Evolutionary conservation across 2,113 vertebrate species (phyloP).

Genomic region (Amblyopsis rosae): DNA sequence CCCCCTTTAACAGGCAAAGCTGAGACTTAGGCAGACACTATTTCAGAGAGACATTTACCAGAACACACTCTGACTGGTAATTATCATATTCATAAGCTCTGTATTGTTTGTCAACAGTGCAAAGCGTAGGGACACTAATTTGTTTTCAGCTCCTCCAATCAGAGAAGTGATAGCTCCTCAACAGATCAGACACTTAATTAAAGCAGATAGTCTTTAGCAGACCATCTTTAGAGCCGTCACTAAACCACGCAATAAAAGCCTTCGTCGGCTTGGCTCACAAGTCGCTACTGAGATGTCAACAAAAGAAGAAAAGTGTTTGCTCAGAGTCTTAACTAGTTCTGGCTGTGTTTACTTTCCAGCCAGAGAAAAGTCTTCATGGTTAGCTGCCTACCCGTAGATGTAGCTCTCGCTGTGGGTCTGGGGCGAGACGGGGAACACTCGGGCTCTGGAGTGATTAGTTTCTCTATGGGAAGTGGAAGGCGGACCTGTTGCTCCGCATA

Average conservation of each 20-base stretch:
- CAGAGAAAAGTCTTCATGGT: background rate
- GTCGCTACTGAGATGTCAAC: conserved; percentile 7
- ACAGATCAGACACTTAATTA: conserved; percentile 65
- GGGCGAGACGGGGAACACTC: background rate
- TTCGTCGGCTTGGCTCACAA: conserved; percentile 4
- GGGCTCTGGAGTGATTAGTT: conserved; percentile 22
- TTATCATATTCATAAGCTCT: conserved; percentile 53
- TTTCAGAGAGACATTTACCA: conserved; percentile 18
- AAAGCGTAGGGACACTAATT: conserved; percentile 45
- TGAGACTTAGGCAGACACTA: background rate
- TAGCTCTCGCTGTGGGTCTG: too few relatives aligned
- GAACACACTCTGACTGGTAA: background rate
- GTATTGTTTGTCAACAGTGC: conserved; percentile 44
- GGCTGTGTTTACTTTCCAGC: conserved; percentile 1
- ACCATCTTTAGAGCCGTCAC: conserved; percentile 18
- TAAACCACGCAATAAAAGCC: conserved; percentile 43
- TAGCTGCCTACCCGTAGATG: background rate
- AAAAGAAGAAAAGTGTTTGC: conserved; percentile 13
- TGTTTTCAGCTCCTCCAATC: conserved; percentile 40
- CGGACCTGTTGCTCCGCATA: conserved; percentile 22
- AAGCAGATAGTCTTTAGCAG: conserved; percentile 15
- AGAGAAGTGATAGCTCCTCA: conserved; percentile 40
- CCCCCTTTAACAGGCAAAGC: background rate
- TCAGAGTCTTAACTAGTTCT: conserved; percentile 2
- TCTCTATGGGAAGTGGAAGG: conserved; percentile 4